Percentiles rank a stretch among this genome's conserved stretches.
Conservation (phyloP, 2,113 vertebrate species). For the Albula goreensis region DNA sequence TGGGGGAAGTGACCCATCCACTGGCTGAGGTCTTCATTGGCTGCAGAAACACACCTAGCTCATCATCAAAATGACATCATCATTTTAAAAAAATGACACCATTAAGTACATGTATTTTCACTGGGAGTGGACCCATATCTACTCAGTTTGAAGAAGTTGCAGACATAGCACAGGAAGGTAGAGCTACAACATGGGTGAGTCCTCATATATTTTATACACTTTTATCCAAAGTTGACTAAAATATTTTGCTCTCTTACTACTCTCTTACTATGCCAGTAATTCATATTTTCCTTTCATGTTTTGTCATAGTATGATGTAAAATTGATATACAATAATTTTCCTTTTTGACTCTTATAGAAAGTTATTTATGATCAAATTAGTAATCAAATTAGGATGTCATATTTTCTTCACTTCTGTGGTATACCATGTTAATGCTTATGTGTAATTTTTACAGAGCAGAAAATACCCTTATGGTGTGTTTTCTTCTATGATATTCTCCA, state of each 20-base stretch:
- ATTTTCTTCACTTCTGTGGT: neutral
- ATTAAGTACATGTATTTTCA: neutral
- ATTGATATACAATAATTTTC: too few species aligned
- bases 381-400: neutral
- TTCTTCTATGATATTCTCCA: conserved; percentile 10
- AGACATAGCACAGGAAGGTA: neutral
- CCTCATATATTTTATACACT: neutral
- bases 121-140: neutral
- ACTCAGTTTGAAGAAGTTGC: neutral
- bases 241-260: too few species aligned
- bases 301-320: too few species aligned
- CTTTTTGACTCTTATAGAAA: neutral
- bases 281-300: too few species aligned
- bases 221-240: too few species aligned
- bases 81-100: neutral
- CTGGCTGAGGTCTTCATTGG: conserved; percentile 31
- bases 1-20: too few species aligned
- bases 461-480: neutral
- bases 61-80: neutral
- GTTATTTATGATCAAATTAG: neutral
- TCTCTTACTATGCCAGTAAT: too few species aligned
- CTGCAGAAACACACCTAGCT: neutral
- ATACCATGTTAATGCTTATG: neutral
- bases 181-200: conserved; percentile 45
- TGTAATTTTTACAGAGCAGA: neutral